A percentile compares a stretch with the other conserved stretches of the same genome.
Conservation (phyloP, 2,113 vertebrate species). For the Lonchura striata region DNA sequence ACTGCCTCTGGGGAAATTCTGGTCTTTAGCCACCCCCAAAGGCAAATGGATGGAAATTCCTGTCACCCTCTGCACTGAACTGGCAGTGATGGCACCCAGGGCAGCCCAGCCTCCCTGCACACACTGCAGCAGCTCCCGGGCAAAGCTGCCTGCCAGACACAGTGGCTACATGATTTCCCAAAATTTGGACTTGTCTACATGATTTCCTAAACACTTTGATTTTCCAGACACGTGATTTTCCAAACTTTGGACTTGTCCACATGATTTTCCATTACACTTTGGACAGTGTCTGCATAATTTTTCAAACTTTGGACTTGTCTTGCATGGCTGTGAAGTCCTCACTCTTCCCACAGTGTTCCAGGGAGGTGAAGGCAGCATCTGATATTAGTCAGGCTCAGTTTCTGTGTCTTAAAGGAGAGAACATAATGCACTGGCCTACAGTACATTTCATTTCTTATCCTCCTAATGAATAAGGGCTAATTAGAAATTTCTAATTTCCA, state of each 20-base stretch:
- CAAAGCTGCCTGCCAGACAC: not conserved
- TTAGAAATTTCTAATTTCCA: conserved; percentile 35
- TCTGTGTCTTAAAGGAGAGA: not conserved
- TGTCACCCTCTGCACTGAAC: not conserved
- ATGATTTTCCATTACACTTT: not conserved
- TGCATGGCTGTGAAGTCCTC: not conserved
- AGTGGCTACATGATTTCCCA: not conserved
- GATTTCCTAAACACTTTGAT: too few relatives aligned
- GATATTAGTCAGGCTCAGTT: not conserved
- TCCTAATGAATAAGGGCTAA: not conserved
- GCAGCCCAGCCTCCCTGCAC: not conserved
- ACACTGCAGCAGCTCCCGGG: not conserved
- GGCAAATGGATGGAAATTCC: not conserved
- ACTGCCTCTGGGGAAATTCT: not conserved
- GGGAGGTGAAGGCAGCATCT: not conserved
- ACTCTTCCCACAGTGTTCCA: not conserved
- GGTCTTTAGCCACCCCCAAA: not conserved
- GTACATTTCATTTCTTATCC: not conserved
- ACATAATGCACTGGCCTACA: not conserved
- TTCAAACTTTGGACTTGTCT: not conserved
- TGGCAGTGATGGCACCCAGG: not conserved
- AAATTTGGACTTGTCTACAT: not conserved
- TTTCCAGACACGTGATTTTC: too few relatives aligned
- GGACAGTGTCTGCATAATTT: not conserved
- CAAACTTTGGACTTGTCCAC: not conserved